phyloP scores from a whole-genome alignment of 2,797 vertebrate species.

The Spondyliosoma cantharus region DNA sequence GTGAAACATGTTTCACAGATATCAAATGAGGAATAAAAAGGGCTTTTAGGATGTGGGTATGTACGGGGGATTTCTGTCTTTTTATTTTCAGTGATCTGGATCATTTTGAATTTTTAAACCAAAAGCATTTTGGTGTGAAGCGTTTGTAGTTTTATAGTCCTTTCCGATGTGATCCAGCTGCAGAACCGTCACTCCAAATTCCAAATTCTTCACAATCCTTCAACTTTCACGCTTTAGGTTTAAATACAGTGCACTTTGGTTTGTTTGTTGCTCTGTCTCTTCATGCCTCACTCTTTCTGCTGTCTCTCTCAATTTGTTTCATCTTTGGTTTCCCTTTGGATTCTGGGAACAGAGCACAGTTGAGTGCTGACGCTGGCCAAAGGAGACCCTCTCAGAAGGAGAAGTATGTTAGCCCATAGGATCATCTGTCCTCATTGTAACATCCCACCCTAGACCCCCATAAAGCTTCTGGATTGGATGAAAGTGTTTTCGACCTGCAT shows the following conservation, averaged over 20 bases:
- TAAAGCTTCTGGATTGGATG: constrained; percentile 78
- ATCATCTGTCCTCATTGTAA: constrained; percentile 75
- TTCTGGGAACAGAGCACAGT: constrained; percentile 85
- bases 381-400: constrained; percentile 84
- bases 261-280: constrained; percentile 57
- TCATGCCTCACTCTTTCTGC: constrained; percentile 68
- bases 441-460: constrained; percentile 65
- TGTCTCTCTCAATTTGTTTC: constrained; percentile 68
- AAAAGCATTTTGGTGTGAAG: neutral
- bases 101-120: constrained; percentile 8
- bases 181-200: neutral
- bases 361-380: constrained; percentile 84
- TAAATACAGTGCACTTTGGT: constrained; percentile 44
- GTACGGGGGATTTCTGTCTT: neutral
- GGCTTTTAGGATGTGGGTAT: constrained; percentile 17
- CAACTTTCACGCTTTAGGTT: constrained; percentile 21
- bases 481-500: constrained; percentile 75
- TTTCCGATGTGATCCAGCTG: neutral
- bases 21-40: constrained; percentile 26
- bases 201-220: neutral
- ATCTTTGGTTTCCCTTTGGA: constrained; percentile 72
- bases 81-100: constrained; percentile 26
- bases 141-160: neutral
- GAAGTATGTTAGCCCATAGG: constrained; percentile 83
- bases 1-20: constrained; percentile 21